Evolutionary conservation across 2,797 vertebrate species (phyloP).

Genomic region (Uromys caudimaculatus): DNA sequence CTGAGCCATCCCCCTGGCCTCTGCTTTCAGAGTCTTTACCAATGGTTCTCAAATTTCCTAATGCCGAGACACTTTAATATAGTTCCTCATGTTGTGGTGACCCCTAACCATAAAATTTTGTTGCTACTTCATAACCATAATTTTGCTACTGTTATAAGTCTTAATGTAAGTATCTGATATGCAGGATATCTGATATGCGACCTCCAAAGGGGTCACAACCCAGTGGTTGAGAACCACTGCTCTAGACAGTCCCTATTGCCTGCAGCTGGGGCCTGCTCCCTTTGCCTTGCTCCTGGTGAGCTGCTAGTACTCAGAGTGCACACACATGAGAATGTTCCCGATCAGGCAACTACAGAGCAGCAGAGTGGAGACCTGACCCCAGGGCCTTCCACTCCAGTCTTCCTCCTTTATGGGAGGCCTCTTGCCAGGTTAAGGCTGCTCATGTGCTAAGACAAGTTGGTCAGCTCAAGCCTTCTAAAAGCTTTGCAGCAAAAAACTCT

Average conservation of each 20-base stretch:
- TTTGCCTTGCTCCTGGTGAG: background rate
- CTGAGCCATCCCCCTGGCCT: background rate
- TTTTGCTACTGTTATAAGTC: background rate
- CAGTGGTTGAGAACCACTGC: background rate
- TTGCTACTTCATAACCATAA: background rate
- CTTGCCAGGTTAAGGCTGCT: background rate
- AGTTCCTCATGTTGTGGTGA: background rate
- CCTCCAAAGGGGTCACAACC: background rate
- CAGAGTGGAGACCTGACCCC: background rate
- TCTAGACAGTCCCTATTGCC: background rate
- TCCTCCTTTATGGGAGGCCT: background rate
- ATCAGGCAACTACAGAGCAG: background rate
- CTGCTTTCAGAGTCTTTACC: background rate
- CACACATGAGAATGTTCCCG: background rate
- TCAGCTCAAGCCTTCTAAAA: background rate
- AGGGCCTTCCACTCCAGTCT: background rate
- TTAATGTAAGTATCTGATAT: background rate
- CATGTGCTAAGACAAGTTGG: background rate
- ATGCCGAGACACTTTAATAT: background rate
- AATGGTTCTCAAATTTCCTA: background rate
- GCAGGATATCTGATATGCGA: background rate
- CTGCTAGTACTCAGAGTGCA: background rate
- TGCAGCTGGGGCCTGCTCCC: background rate
- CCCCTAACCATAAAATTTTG: background rate
- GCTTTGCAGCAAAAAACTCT: slow-evolving; percentile 18